Evolutionary conservation across 2,888 invertebrate species (phyloP), one percentile per base, ranked within the genome.

Genomic region (Latrodectus hesperus): DNA sequence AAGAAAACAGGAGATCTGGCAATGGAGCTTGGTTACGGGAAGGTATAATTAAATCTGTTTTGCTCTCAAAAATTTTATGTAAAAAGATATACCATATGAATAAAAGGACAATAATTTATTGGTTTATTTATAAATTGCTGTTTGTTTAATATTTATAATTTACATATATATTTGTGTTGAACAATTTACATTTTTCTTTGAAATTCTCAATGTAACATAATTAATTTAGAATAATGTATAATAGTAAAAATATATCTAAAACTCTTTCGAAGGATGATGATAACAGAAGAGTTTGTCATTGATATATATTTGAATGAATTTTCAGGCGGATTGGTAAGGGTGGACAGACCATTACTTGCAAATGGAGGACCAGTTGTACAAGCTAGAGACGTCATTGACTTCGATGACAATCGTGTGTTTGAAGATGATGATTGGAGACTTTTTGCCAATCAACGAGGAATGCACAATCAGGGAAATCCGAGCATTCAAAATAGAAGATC

Each of bases 21-120:
- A 68, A 70, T 17, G 11, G 38, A 0, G 10, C 72, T 4, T 81
- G 81, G 81, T 17, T 67, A 26, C 73, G 26, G 53, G 73, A 81
- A 38, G 81, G 81, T 81, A 26, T 51, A 65, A n/a, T 12, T 1
- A 14, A 60, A n/a, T 16, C 11, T n/a, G 6, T 6, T n/a, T n/a
- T 14, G 10, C 10, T 16, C n/a, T 60, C 10, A 60, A 60, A 9
- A 60, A 60, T 8, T 16, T 16, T 0, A 60, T 16, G 10, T 16
- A 16, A 60, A 60, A 0, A 60, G 10, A 16, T 16, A 60, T 60
- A 60, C n/a, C 6, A 1, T 60, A n/a, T n/a, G n/a, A 60, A 60
- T 60, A 16, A 16, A 0, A 5, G 9, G 10, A 16, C 8, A 5
- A 9, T 11, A 16, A 60, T 16, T 16, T 60, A 60, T 14, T n/a